Evolutionary conservation across 2,113 vertebrate genomes (phyloP).

Genomic region (Porphyrio hochstetteri): DNA sequence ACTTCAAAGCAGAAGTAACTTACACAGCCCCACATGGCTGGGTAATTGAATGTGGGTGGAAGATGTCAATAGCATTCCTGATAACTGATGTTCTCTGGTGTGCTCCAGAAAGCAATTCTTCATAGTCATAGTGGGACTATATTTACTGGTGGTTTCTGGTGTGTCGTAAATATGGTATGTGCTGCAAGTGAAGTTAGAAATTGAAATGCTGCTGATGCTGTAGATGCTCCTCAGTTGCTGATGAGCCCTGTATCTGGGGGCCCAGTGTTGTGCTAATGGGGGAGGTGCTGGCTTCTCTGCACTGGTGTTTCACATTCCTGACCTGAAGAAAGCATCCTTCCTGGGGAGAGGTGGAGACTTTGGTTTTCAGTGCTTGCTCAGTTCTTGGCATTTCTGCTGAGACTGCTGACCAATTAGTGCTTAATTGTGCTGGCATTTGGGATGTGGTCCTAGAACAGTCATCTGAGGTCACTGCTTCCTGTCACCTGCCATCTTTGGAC

Average conservation of each 20-base stretch:
- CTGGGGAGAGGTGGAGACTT: not conserved
- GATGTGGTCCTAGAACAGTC: conserved; percentile 52
- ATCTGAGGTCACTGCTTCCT: conserved; percentile 7
- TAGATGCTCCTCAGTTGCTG: not conserved
- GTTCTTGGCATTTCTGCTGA: conserved; percentile 5
- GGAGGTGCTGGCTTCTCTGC: not conserved
- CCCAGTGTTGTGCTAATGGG: not conserved
- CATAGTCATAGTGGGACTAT: not conserved
- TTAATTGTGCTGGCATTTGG: conserved; percentile 53
- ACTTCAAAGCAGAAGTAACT: not conserved
- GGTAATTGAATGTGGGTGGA: not conserved
- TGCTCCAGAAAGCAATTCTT: not conserved
- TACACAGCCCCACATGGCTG: rapidly evolving
- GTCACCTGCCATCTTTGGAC: not conserved
- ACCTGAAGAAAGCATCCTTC: not conserved
- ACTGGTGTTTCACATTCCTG: not conserved
- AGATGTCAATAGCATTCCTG: not conserved
- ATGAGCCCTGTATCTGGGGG: not conserved
- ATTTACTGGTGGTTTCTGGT: not conserved
- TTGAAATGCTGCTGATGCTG: not conserved
- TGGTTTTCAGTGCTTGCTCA: not conserved
- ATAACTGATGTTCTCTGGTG: not conserved
- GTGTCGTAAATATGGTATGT: not conserved
- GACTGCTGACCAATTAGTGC: conserved; percentile 44
- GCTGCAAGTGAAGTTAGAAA: not conserved